A percentile compares a stretch with the other conserved stretches of the same genome.
phyloP scores from a whole-genome alignment of 1,140 invertebrate genomes.

The Drosophila funebris region DNA sequence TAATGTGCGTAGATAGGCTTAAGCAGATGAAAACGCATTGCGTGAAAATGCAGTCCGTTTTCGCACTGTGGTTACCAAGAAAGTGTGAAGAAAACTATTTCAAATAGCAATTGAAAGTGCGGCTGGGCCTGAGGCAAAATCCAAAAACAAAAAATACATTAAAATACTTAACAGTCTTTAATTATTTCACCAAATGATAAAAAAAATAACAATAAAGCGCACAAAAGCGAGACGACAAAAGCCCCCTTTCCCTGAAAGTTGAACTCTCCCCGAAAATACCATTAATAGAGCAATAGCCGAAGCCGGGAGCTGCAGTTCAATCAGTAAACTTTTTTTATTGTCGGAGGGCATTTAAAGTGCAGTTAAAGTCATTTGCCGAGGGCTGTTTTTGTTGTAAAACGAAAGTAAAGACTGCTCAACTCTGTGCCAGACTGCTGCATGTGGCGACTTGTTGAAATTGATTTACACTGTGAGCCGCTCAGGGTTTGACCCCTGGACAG shows the following conservation, averaged over 20 bases:
- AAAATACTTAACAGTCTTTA: constrained; percentile 10
- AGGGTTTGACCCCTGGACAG: constrained; percentile 32
- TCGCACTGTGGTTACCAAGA: constrained; percentile 66
- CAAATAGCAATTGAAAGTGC: constrained; percentile 64
- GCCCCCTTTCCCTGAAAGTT: background rate
- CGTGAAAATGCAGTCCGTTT: constrained; percentile 53
- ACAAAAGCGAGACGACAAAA: constrained; percentile 55
- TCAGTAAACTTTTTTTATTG: constrained; percentile 7
- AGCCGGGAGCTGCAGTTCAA: constrained; percentile 13
- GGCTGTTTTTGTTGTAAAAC: constrained; percentile 52
- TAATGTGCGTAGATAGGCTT: constrained; percentile 59
- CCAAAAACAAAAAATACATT: background rate
- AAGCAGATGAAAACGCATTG: constrained; percentile 38
- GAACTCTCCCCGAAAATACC: background rate
- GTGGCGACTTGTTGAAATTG: constrained; percentile 47
- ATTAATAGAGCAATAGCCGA: constrained; percentile 31
- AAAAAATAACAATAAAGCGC: constrained; percentile 70
- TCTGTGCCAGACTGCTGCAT: background rate
- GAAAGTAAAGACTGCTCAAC: constrained; percentile 50
- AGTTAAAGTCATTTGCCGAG: constrained; percentile 47
- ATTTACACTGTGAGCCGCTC: constrained; percentile 46
- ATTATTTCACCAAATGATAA: constrained; percentile 51
- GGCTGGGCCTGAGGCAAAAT: constrained; percentile 36
- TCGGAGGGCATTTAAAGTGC: constrained; percentile 57
- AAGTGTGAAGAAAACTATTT: constrained; percentile 73